A percentile compares a stretch with the other conserved stretches of the same genome.
phyloP scores from a whole-genome alignment of 2,113 vertebrate species.

The Penelope pileata region DNA sequence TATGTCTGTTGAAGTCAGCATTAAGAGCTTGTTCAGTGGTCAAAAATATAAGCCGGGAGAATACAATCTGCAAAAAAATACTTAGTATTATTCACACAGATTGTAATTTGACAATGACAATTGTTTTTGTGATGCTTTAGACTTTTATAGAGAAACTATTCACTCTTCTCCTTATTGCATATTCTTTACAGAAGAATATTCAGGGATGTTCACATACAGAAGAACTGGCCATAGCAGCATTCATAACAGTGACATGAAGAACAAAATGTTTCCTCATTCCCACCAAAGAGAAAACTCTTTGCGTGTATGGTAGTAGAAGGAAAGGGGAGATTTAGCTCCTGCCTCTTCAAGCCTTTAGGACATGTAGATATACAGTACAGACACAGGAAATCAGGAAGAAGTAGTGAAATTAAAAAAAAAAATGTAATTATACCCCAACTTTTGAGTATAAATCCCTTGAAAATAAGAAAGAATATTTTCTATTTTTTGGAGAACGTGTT shows the following conservation, averaged over 20 bases:
- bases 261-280: neutral
- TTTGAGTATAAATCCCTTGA: neutral
- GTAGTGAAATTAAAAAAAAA: rapidly evolving
- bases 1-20: neutral
- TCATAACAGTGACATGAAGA: neutral
- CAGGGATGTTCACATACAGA: neutral
- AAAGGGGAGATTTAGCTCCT: neutral
- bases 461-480: neutral
- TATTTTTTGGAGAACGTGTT: neutral
- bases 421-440: neutral
- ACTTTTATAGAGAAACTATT: neutral
- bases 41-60: neutral
- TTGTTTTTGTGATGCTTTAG: neutral
- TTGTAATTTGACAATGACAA: neutral
- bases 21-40: neutral
- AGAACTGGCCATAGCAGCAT: neutral
- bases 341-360: neutral
- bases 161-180: neutral
- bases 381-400: neutral
- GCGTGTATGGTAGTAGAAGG: neutral
- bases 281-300: neutral
- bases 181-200: neutral
- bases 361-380: neutral
- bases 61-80: neutral
- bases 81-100: neutral